Evolutionary conservation across 1,140 invertebrate genomes (phyloP), one percentile per base, ranked within the genome.

Genomic region (Atta colombica): DNA sequence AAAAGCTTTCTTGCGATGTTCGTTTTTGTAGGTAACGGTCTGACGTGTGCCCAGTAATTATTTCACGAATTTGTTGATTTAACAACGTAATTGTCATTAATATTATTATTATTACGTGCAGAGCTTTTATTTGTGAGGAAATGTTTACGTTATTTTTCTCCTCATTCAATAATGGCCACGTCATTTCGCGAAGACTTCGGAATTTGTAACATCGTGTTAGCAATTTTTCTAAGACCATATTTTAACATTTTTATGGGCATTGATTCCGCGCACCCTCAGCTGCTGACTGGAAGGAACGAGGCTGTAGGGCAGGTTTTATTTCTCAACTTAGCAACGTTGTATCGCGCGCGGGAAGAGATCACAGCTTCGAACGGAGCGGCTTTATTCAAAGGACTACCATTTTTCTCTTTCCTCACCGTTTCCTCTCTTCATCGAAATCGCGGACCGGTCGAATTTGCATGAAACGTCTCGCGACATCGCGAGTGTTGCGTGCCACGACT

Each of bases 401-500:
- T 85, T 86, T 81, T 89, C 81, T 86, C 74, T 85, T 45, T 10
- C 10, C 63, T 28, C 63, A 49, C 58, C 25, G 7, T 61, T 69
- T 21, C 39, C 31, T 72, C 53, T 39, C 14, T 53, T 68, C 28
- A 58, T 55, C 28, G 55, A 68, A 74, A 74, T 63, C 77, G 74
- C 45, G 60, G 2, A 68, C 28, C 60, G 53, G 51, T 60, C 53
- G 63, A 92, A 93, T 93, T 93, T 92, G 80, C 93, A 92, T 92
- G 86, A 75, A 28, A 65, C 65, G 39, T 75, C 86, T 82, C 77
- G 71, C 80, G 51, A 45, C 53, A 60, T 87, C 61, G 81, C 82
- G 89, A 90, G 77, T 82, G 74, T 93, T 89, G 92, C 93, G 92
- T 93, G 93, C 74, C 68, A 21, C 68, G 87, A 91, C 88, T 92